A percentile compares a stretch with the other conserved stretches of the same genome.
These are phyloP conservation scores for Bubo scandiacus DNA, from an alignment of 2,113 vertebrate species.

Conservation along the genomic window DNA sequence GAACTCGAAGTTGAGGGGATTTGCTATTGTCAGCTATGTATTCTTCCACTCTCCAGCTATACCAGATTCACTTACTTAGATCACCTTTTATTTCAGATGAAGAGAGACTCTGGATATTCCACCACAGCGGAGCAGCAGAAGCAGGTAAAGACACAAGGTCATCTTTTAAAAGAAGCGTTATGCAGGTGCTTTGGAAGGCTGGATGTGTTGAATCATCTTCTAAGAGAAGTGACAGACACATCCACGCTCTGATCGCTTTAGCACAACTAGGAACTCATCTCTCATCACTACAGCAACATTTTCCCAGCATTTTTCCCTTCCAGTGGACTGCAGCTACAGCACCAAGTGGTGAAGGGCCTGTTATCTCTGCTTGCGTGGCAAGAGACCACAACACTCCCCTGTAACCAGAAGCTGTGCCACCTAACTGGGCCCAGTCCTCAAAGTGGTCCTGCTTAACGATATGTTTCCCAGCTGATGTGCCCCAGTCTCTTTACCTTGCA, in stretches of 20 bases:
- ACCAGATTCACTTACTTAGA: background rate
- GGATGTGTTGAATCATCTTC: background rate
- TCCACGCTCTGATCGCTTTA: background rate
- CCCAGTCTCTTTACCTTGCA: background rate
- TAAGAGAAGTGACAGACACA: background rate
- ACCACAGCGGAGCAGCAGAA: background rate
- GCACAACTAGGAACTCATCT: background rate
- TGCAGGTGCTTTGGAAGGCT: background rate
- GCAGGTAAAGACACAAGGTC: constrained; percentile 50
- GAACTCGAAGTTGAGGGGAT: background rate
- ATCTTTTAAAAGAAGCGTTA: background rate
- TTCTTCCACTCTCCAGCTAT: background rate
- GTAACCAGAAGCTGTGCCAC: background rate
- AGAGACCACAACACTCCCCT: background rate
- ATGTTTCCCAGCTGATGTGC: background rate
- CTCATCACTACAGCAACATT: background rate
- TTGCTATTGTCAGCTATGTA: background rate
- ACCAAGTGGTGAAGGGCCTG: background rate
- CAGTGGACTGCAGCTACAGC: background rate
- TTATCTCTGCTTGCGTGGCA: background rate
- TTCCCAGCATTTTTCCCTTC: background rate
- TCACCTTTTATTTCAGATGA: constrained; percentile 68
- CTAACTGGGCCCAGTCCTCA: background rate
- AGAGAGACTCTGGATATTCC: background rate
- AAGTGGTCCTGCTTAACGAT: background rate